Conservation (phyloP, 2,113 vertebrate species). For the Poicephalus meyeri region DNA sequence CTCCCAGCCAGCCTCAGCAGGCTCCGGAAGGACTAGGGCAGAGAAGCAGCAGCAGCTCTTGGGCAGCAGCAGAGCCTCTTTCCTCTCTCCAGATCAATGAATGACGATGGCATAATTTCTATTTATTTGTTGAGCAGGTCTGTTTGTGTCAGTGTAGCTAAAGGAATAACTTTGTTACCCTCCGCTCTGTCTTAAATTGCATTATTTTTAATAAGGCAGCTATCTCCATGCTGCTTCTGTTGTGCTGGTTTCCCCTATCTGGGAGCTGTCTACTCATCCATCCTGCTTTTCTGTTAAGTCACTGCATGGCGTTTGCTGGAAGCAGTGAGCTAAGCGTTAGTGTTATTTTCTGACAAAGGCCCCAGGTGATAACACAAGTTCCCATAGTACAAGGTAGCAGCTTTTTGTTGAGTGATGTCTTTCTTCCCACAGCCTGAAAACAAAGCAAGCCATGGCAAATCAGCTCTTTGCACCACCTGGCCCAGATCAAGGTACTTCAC, state of each 20-base stretch:
- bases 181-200: not conserved
- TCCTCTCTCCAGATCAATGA: not conserved
- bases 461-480: not conserved
- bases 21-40: not conserved
- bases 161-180: not conserved
- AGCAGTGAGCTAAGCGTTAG: not conserved
- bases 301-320: not conserved
- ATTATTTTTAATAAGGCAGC: constrained; percentile 40
- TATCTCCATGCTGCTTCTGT: not conserved
- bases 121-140: not conserved
- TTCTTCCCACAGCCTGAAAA: not conserved
- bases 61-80: not conserved
- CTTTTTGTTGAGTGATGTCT: not conserved
- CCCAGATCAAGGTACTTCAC: not conserved
- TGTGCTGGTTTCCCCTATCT: not conserved
- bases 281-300: constrained; percentile 32
- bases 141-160: constrained; percentile 1
- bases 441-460: not conserved
- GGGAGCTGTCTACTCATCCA: not conserved
- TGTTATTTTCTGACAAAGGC: not conserved
- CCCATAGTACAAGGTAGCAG: not conserved
- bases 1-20: accelerated
- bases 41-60: not conserved
- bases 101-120: not conserved
- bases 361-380: not conserved